Conservation (phyloP, 2,113 vertebrate species). For the Junco hyemalis region DNA sequence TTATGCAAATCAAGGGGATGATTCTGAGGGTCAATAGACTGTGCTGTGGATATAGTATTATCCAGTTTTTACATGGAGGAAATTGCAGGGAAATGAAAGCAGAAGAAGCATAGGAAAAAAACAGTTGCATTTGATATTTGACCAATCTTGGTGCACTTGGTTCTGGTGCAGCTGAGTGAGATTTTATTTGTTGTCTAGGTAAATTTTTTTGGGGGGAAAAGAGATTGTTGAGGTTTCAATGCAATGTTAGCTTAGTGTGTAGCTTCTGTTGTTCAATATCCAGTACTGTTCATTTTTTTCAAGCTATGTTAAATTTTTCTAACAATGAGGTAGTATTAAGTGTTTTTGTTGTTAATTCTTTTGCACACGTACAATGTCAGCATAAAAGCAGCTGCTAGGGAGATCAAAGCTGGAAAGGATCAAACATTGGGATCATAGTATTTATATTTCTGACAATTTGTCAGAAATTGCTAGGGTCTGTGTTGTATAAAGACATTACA, state of each 20-base stretch:
- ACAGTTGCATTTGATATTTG: background rate
- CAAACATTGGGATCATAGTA: slow-evolving; percentile 14
- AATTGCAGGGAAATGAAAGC: background rate
- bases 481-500: background rate
- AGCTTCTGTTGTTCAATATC: background rate
- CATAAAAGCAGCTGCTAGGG: slow-evolving; percentile 21
- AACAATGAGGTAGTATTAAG: background rate
- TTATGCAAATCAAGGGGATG: background rate
- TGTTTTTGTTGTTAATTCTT: slow-evolving; percentile 26
- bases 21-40: background rate
- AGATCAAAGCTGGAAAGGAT: slow-evolving; percentile 42
- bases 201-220: background rate
- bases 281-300: background rate
- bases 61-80: background rate
- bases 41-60: background rate
- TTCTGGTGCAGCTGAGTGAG: background rate
- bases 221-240: background rate
- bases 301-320: background rate
- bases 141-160: fast-evolving
- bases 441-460: slow-evolving; percentile 50
- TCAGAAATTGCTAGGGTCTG: background rate
- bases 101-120: background rate
- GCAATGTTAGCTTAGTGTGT: background rate
- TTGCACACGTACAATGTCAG: background rate
- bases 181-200: background rate